Evolutionary conservation across 2,797 vertebrate genomes (phyloP).

Genomic region (Eulemur coronatus): DNA sequence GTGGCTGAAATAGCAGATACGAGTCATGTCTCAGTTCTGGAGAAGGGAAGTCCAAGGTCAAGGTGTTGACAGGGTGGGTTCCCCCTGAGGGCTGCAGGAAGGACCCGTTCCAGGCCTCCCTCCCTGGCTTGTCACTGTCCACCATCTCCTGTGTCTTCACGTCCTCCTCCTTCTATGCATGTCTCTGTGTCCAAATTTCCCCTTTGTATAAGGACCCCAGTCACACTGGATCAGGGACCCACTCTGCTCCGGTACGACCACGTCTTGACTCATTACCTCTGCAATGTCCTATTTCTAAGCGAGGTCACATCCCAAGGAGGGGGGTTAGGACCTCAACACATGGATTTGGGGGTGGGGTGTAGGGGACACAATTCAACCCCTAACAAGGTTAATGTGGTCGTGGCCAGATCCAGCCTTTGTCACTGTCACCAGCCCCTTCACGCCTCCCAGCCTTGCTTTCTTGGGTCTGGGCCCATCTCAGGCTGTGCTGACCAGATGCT

Average conservation of each 20-base stretch:
- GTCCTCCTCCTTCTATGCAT: accelerated
- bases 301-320: not conserved
- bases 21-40: accelerated
- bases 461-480: not conserved
- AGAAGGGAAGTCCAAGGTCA: not conserved
- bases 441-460: not conserved
- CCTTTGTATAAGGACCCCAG: not conserved
- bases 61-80: accelerated
- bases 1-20: too few species aligned
- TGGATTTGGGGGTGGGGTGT: accelerated
- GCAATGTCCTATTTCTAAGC: not conserved
- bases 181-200: accelerated
- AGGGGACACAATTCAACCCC: accelerated
- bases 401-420: not conserved
- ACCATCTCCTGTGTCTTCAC: accelerated
- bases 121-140: accelerated
- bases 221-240: too few species aligned
- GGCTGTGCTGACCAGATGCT: not conserved
- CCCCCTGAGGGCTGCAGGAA: accelerated
- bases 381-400: accelerated
- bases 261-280: not conserved
- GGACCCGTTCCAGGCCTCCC: not conserved
- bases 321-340: not conserved
- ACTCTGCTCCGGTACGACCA: not conserved
- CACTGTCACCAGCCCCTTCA: not conserved